Percentiles rank a stretch among this genome's conserved stretches.
These are phyloP conservation scores for Graptemys geographica DNA, from an alignment of 2,797 vertebrate species.

Conservation along the genomic window DNA sequence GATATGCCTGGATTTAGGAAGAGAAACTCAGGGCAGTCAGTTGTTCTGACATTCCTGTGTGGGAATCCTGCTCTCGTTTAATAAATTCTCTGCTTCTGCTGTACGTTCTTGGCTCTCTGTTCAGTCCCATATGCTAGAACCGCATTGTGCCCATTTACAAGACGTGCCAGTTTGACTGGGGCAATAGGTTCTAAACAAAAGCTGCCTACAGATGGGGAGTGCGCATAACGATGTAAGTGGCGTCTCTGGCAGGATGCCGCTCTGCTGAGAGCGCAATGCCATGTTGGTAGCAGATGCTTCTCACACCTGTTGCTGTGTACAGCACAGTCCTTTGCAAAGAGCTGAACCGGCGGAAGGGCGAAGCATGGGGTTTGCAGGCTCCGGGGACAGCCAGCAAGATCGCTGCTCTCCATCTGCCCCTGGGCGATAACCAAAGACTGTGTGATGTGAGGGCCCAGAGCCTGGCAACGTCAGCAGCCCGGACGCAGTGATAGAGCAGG, in stretches of 20 bases:
- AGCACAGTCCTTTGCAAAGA: neutral
- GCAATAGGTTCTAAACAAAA: slow-evolving; percentile 45
- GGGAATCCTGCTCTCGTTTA: slow-evolving; percentile 17
- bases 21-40: neutral
- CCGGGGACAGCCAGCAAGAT: accelerated
- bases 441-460: neutral
- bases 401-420: neutral
- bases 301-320: slow-evolving; percentile 16
- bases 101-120: neutral
- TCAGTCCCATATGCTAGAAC: slow-evolving; percentile 48
- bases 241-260: slow-evolving; percentile 53
- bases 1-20: neutral
- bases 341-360: neutral
- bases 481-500: neutral
- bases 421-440: neutral
- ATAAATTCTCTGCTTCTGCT: slow-evolving; percentile 26
- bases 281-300: slow-evolving; percentile 32
- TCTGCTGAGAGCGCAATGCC: slow-evolving; percentile 13
- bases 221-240: neutral
- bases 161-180: slow-evolving; percentile 46
- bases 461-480: neutral
- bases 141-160: slow-evolving; percentile 15
- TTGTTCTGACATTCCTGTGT: neutral
- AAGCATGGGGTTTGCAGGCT: neutral
- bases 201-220: slow-evolving; percentile 27